Base-by-base conservation (phyloP, 2,113 vertebrate genomes). In the Circaetus cinerascens region DNA sequence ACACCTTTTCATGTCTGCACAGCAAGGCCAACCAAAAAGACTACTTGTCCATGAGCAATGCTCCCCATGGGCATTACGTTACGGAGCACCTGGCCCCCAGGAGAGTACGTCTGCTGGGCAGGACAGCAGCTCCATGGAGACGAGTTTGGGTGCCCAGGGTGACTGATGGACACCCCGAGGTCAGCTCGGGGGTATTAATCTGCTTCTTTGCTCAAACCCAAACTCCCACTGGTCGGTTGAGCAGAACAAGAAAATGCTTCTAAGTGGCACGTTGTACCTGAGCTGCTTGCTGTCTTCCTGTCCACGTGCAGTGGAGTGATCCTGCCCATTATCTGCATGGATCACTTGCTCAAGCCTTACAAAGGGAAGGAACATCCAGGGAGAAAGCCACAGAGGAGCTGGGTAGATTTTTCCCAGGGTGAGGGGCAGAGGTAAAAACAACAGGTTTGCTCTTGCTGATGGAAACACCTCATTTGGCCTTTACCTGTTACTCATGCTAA, bases 241-340 rank as follows among this genome's bases (percentile, higher is more conserved):
- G n/a, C 80, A 75, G 50, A 50, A 87, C 68, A 87, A 41, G 85
- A 64, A 95, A 87, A 92, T 38, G 51, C 81, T 87, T 86, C 86
- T 64, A 74, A 74, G 40, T 4, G 7, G 21, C 59, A 41, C 2
- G 1, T 16, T n/a, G 23, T 18, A 29, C n/a, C 41, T 6, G 50
- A 51, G 21, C 36, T 6, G 5, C 38, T 91, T 16, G 2, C 29
- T 55, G 60, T 41, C 71, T 56, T 51, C 30, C 19, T 29, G 20
- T 25, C 60, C 63, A 11, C 5, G 1, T 13, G 43, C 27, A 86
- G 51, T 9, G 12, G 22, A 22, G 22, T 21, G 19, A 73, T 64
- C 62, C 29, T 0, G 1, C 27, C 34, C 34, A 15, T 48, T 55
- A 45, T 41, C 51, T 1, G 1, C 60, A 18, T 5, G 51, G 93